phyloP scores from a whole-genome alignment of 2,797 vertebrate species.

The Cuculus canorus region DNA sequence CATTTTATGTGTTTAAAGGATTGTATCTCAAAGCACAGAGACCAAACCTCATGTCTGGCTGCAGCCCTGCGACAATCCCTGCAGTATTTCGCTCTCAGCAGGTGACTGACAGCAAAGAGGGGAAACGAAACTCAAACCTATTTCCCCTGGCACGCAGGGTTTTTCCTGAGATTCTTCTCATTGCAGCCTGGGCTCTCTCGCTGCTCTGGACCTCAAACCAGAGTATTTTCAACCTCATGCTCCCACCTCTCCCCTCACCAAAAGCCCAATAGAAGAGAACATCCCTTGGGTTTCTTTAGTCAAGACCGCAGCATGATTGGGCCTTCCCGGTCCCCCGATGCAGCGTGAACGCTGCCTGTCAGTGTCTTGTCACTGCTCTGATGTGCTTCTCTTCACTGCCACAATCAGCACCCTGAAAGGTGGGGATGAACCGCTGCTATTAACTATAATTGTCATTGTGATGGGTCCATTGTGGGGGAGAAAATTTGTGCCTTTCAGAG shows the following conservation, averaged over 20 bases:
- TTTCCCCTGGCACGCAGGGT: neutral
- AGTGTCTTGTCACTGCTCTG: neutral
- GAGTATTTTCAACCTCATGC: neutral
- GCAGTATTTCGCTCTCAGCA: neutral
- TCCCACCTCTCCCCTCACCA: neutral
- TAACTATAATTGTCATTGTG: neutral
- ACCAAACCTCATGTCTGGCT: neutral
- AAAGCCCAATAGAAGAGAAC: neutral
- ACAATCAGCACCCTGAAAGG: neutral
- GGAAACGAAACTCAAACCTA: rapidly evolving
- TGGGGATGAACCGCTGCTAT: neutral
- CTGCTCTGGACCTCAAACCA: neutral
- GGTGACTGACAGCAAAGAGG: neutral
- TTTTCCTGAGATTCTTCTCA: neutral
- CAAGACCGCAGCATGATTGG: rapidly evolving
- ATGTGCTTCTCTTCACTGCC: neutral
- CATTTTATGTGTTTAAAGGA: neutral
- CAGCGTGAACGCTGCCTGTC: neutral
- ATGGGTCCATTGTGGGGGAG: neutral
- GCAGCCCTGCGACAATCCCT: neutral
- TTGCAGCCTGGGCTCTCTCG: neutral
- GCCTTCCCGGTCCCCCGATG: neutral
- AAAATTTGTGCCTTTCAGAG: neutral
- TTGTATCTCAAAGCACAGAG: neutral
- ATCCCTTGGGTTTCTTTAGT: neutral